Evolutionary conservation across 2,797 vertebrate species (phyloP).

Genomic region (Coranthus polyacanthus): DNA sequence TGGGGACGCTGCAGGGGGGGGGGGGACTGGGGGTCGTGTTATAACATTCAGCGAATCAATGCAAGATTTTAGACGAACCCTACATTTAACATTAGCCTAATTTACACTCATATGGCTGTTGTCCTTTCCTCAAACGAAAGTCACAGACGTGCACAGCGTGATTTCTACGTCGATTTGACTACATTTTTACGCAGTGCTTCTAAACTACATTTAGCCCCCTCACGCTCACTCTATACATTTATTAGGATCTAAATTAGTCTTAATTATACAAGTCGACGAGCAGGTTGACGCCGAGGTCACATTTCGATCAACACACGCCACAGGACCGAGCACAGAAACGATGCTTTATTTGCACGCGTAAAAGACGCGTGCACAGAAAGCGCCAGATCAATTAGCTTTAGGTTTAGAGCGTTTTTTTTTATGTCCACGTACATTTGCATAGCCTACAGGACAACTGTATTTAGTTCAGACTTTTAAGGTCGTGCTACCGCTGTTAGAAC

Average conservation of each 20-base stretch:
- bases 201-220: not conserved
- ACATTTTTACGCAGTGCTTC: conserved; percentile 17
- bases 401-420: conserved; percentile 10
- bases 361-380: conserved; percentile 41
- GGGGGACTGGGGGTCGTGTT: conserved; percentile 35
- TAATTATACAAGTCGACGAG: conserved; percentile 56
- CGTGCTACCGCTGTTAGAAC: not conserved
- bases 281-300: conserved; percentile 56
- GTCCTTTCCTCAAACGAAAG: conserved; percentile 1
- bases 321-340: conserved; percentile 13
- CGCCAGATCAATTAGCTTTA: conserved; percentile 43
- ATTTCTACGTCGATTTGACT: not conserved
- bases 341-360: conserved; percentile 11
- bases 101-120: not conserved
- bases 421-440: conserved; percentile 10
- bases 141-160: conserved; percentile 2
- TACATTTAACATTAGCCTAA: conserved; percentile 47
- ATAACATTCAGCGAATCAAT: conserved; percentile 45
- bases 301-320: conserved; percentile 55
- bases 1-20: conserved; percentile 72
- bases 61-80: conserved; percentile 29
- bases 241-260: conserved; percentile 47
- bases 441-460: conserved; percentile 8
- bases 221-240: not conserved
- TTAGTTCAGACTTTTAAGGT: conserved; percentile 6